Evolutionary conservation across 2,113 vertebrate species (phyloP), one percentile per base, ranked within the genome.

Genomic region (Ranitomeya imitator): DNA sequence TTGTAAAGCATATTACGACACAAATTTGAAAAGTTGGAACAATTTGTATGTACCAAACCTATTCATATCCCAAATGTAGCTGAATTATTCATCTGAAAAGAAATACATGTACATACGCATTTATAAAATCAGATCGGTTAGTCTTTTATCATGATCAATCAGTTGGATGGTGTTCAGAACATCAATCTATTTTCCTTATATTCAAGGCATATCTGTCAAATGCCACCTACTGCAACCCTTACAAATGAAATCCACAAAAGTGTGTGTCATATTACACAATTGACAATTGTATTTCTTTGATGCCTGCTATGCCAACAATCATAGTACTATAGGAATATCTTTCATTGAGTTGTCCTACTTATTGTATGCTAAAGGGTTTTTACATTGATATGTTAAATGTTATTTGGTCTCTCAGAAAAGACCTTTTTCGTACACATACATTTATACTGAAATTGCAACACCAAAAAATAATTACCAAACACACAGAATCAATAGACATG

Each of bases 1-100:
- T 80, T 80, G 23, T 60, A 80, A 80, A 37, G 79, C 79, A 60
- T 26, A 80, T 80, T 80, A 80, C 79, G 31, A 31, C 26, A 60
- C 79, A 80, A 80, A 60, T 80, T 55, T 60, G 23, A 80, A 57
- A 60, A 80, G 79, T 60, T 23, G 60, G 79, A 60, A 80, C 55
- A 80, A 80, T 80, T 80, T 80, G 23, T 80, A 60, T 80, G 79
- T 59, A 37, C 79, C 37, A 59, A 31, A 80, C 55, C 23, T 80
- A 80, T 80, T 80, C 79, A 60, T 80, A 80, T 80, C 79, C 55
- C 55, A 60, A 45, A 31, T 4, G 54, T 18, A 80, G 15, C 55
- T 37, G 79, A 80, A 80, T 80, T 80, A 80, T 80, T 80, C 79
- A 80, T 80, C 79, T 80, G 79, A 13, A 31, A 16, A 80, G 54